These are phyloP conservation scores for Perdita meconis DNA, from an alignment of 2,888 invertebrate genomes.

Conservation along the genomic window DNA sequence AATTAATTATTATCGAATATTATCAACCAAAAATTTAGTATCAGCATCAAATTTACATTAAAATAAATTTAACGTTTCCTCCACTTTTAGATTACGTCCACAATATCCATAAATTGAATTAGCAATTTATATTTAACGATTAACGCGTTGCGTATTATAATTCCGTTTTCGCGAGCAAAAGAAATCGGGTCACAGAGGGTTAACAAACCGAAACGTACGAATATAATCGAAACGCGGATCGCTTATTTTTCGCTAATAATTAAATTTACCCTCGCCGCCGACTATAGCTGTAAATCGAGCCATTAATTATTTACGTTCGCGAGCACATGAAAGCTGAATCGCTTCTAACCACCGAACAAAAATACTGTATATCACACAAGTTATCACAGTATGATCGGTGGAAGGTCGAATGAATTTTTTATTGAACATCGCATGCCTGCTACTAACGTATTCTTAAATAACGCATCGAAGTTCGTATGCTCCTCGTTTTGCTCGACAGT, in stretches of 20 bases:
- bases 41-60: no score
- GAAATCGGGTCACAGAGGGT: no score
- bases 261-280: neutral
- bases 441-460: slow-evolving; percentile 31
- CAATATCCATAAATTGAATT: no score
- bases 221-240: neutral
- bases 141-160: no score
- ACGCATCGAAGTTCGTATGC: neutral
- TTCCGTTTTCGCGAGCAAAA: no score
- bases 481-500: slow-evolving; percentile 13
- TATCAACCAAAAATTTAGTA: no score
- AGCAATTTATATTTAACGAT: no score
- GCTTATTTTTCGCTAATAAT: neutral
- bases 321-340: slow-evolving; percentile 9
- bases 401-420: slow-evolving; percentile 72
- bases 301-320: slow-evolving; percentile 12
- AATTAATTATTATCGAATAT: no score
- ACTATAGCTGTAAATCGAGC: neutral
- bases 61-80: no score
- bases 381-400: slow-evolving; percentile 59
- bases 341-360: neutral
- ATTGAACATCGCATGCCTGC: slow-evolving; percentile 55
- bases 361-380: slow-evolving; percentile 1
- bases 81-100: no score
- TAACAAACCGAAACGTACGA: neutral